Conservation (phyloP, 2,113 vertebrate genomes). For the Nothoprocta pentlandii region DNA sequence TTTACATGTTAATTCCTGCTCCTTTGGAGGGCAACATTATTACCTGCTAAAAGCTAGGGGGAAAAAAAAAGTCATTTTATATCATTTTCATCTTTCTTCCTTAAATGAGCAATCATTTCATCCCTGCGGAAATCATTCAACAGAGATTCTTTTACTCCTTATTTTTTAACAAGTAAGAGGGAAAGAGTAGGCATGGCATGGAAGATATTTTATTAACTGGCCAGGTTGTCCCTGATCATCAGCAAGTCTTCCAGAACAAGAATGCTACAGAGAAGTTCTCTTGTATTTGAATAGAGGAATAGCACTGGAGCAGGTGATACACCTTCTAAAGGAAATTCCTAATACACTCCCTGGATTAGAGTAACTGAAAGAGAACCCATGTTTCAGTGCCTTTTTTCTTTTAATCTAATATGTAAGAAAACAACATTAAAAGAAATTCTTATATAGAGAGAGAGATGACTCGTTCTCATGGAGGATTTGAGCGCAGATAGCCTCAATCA, state of each 20-base stretch:
- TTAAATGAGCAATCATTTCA: background rate
- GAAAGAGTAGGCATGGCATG: background rate
- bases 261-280: background rate
- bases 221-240: background rate
- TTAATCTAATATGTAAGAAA: background rate
- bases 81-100: background rate
- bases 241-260: background rate
- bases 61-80: background rate
- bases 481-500: background rate
- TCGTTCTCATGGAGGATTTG: background rate
- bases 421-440: background rate
- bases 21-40: background rate
- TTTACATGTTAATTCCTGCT: background rate
- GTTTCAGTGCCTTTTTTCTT: background rate
- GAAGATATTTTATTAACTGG: background rate
- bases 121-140: background rate
- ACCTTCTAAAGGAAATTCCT: background rate
- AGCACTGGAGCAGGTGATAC: background rate
- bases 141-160: background rate
- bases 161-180: background rate
- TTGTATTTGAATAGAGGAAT: background rate
- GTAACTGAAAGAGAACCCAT: background rate
- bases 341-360: background rate
- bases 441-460: background rate
- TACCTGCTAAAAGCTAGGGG: background rate